Evolutionary conservation across 2,113 vertebrate species (phyloP).

Genomic region (Antechinus flavipes): DNA sequence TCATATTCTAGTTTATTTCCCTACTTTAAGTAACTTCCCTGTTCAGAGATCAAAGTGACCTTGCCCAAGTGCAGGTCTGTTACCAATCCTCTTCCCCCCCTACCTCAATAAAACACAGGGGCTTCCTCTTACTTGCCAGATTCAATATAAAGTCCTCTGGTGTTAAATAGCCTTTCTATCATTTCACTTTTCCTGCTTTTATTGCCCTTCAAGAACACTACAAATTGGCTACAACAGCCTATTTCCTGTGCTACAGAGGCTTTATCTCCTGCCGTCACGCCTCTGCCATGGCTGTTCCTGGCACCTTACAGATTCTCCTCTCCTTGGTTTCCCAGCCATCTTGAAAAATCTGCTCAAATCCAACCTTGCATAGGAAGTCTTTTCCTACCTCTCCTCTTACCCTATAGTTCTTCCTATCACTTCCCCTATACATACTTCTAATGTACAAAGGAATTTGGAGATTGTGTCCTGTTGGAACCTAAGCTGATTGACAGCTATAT

Average conservation of each 20-base stretch:
- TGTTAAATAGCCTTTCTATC: neutral
- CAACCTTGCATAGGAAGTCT: neutral
- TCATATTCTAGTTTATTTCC: neutral
- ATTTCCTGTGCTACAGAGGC: neutral
- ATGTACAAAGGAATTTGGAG: neutral
- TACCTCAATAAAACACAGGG: neutral
- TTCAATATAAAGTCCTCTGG: neutral
- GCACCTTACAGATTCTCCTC: neutral
- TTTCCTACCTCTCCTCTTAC: neutral
- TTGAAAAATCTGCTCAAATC: neutral
- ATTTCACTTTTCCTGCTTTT: neutral
- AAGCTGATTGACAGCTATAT: neutral
- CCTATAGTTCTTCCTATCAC: neutral
- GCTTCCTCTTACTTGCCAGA: neutral
- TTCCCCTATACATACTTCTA: neutral
- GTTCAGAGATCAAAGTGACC: neutral
- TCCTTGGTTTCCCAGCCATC: neutral
- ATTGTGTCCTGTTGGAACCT: neutral
- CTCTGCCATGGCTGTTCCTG: neutral
- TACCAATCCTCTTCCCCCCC: too few relatives aligned
- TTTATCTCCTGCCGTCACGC: neutral
- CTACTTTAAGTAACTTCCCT: neutral
- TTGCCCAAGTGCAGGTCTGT: neutral
- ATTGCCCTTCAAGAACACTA: neutral
- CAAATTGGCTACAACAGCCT: neutral